These are phyloP conservation scores for Mastigias papua DNA, from an alignment of 30 jellyfish, hydroid and myxozoan genomes.

Conservation along the genomic window DNA sequence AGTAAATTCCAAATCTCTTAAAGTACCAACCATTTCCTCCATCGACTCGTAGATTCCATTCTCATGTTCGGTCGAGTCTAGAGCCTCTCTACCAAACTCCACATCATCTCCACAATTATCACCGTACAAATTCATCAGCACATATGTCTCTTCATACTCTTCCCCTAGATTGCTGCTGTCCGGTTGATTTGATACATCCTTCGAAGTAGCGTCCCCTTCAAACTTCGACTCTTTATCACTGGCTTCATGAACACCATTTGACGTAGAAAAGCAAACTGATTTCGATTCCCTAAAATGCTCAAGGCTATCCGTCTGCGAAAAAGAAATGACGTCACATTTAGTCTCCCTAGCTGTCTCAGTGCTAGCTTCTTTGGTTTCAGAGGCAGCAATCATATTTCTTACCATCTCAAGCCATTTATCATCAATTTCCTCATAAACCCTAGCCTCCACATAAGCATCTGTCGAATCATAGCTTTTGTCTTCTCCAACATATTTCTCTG, in stretches of 20 bases:
- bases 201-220: background rate
- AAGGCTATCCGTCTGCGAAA: background rate
- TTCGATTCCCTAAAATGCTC: no score
- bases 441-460: background rate
- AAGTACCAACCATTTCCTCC: background rate
- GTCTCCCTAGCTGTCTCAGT: background rate
- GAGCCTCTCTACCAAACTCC: background rate
- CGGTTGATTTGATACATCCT: background rate
- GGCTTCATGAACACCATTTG: no score
- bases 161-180: background rate
- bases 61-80: background rate
- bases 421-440: conserved; percentile 48
- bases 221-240: background rate
- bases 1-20: background rate
- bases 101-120: background rate
- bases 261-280: no score
- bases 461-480: background rate
- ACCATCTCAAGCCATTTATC: conserved; percentile 41
- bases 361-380: background rate
- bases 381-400: conserved; percentile 19
- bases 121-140: background rate
- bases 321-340: background rate
- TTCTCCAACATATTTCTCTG: background rate
- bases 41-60: background rate
- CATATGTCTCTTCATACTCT: background rate